Evolutionary conservation across 1,140 invertebrate species (phyloP).

Genomic region (Drosophila varians): DNA sequence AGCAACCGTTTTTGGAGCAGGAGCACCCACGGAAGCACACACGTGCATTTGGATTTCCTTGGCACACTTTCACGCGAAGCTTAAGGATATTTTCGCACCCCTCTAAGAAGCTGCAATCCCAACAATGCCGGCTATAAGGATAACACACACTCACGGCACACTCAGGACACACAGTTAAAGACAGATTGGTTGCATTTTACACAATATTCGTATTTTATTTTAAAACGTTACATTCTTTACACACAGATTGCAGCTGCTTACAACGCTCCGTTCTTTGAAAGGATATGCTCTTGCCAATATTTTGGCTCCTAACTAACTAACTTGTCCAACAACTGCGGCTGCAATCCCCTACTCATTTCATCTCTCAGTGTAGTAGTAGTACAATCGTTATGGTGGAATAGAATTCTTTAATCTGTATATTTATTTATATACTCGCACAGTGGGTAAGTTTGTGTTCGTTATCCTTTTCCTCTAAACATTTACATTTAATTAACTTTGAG

Average conservation of each 20-base stretch:
- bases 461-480: constrained; percentile 36
- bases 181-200: constrained; percentile 36
- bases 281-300: constrained; percentile 23
- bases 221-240: constrained; percentile 53
- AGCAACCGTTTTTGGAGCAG: constrained; percentile 53
- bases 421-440: constrained; percentile 36
- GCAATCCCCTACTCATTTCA: constrained; percentile 6
- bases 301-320: constrained; percentile 54
- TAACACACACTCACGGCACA: background rate
- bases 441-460: constrained; percentile 39
- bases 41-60: constrained; percentile 59
- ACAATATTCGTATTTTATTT: constrained; percentile 50
- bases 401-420: constrained; percentile 30
- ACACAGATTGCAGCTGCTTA: constrained; percentile 44
- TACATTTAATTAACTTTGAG: constrained; percentile 54
- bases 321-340: constrained; percentile 26
- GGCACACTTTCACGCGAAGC: constrained; percentile 57
- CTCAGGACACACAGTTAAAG: constrained; percentile 14
- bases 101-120: background rate
- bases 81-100: background rate
- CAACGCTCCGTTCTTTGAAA: constrained; percentile 18
- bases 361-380: constrained; percentile 37
- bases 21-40: constrained; percentile 30
- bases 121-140: background rate
- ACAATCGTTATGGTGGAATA: constrained; percentile 45